Percentiles rank a stretch among this genome's conserved stretches.
These are phyloP conservation scores for Ferdinandea cuprea DNA, from an alignment of 2,888 invertebrate species.

Conservation along the genomic window DNA sequence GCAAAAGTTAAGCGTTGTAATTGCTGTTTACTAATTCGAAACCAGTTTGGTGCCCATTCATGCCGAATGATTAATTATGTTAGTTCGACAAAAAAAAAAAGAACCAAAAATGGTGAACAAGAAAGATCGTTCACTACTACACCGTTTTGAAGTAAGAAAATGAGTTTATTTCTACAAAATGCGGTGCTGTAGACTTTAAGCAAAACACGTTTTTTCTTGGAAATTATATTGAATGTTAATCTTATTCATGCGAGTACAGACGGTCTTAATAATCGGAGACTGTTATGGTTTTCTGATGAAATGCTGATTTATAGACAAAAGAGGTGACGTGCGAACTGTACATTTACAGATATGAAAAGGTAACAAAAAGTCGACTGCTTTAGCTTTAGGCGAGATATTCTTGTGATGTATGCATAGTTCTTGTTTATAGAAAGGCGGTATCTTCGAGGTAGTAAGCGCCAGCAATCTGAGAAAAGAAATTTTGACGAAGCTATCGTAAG, in stretches of 20 bases:
- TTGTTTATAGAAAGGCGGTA: no score
- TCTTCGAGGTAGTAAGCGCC: no score
- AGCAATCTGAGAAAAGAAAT: no score
- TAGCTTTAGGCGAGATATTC: no score
- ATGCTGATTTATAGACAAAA: background rate
- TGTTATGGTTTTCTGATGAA: background rate
- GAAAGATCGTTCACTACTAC: slow-evolving; percentile 27
- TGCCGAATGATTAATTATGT: slow-evolving; percentile 38
- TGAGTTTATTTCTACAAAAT: slow-evolving; percentile 3
- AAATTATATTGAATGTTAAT: background rate
- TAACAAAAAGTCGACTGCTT: no score
- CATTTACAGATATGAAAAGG: no score
- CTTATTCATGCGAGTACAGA: no score
- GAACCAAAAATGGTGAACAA: slow-evolving; percentile 39
- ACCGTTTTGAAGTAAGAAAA: slow-evolving; percentile 34
- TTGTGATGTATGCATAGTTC: no score
- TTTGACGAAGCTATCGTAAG: no score
- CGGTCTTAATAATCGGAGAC: background rate
- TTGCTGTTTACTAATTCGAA: slow-evolving; percentile 8
- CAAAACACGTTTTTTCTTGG: background rate
- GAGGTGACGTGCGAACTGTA: slow-evolving; percentile 2
- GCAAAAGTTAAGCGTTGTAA: slow-evolving; percentile 21
- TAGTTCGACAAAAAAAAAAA: no score
- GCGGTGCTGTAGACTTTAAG: background rate
- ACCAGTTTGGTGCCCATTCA: slow-evolving; percentile 39